A percentile compares a stretch with the other conserved stretches of the same genome.
Conservation (phyloP, 1,140 invertebrate species). For the Drosophila ercepeae region DNA sequence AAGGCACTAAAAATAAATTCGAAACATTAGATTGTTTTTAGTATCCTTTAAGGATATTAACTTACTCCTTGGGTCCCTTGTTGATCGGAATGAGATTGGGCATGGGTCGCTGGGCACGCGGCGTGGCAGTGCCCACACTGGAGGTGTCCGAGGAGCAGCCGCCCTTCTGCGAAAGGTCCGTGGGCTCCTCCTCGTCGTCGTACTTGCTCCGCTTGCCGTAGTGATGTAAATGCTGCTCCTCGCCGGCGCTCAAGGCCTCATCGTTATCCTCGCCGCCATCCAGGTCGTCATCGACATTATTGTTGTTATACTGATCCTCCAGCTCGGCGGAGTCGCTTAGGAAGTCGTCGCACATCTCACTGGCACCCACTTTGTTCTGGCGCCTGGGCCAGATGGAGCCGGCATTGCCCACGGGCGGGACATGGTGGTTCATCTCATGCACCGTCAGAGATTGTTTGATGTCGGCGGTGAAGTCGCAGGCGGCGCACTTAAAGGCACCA, state of each 20-base stretch:
- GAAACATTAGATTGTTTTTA: no score
- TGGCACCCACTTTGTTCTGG: conserved; percentile 89
- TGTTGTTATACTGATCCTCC: conserved; percentile 81
- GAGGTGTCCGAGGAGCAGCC: conserved; percentile 75
- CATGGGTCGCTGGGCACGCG: conserved; percentile 86
- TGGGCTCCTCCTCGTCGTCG: conserved; percentile 85
- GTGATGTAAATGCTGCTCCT: conserved; percentile 37
- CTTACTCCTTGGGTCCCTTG: conserved; percentile 74
- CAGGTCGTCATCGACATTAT: conserved; percentile 76
- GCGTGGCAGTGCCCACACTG: conserved; percentile 80
- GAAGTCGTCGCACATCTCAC: conserved; percentile 85
- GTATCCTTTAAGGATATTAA: neutral
- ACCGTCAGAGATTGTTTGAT: conserved; percentile 96
- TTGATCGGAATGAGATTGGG: conserved; percentile 89
- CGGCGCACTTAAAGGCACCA: conserved; percentile 92
- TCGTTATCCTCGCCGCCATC: conserved; percentile 56
- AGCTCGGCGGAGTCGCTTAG: conserved; percentile 78
- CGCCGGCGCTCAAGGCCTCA: conserved; percentile 39
- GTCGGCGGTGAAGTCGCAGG: conserved; percentile 96
- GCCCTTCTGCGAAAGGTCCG: conserved; percentile 84
- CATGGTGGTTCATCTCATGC: conserved; percentile 95
- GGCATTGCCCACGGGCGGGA: conserved; percentile 89
- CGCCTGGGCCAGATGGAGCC: conserved; percentile 84
- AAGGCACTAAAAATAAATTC: conserved; percentile 58
- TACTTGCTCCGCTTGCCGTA: conserved; percentile 73